Conservation (phyloP, 2,797 vertebrate genomes). For the Hemibagrus guttatus region DNA sequence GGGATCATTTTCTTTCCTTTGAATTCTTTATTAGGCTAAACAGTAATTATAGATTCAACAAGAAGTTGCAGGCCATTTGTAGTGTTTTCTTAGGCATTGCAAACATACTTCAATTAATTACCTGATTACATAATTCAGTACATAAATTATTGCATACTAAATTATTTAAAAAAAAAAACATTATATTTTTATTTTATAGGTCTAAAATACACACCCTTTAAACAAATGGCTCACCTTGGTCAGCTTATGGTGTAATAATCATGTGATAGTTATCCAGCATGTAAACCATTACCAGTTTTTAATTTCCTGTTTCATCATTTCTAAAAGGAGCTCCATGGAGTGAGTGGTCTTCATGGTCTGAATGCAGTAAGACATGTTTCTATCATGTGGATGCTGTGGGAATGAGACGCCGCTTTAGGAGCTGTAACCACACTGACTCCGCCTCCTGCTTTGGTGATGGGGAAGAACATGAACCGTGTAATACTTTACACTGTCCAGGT, state of each 20-base stretch:
- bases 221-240: not conserved
- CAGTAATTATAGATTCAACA: not conserved
- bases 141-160: too few relatives aligned
- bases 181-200: not conserved
- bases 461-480: slow-evolving; percentile 81
- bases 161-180: too few relatives aligned
- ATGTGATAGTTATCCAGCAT: not conserved
- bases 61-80: not conserved
- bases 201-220: not conserved
- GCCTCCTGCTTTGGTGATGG: slow-evolving; percentile 70
- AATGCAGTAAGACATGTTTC: slow-evolving; percentile 86
- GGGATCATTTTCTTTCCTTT: too few relatives aligned
- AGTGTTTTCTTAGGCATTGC: not conserved
- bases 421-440: slow-evolving; percentile 64
- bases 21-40: not conserved
- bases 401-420: slow-evolving; percentile 73
- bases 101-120: not conserved
- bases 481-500: slow-evolving; percentile 80
- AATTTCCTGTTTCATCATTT: slow-evolving; percentile 42
- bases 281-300: not conserved
- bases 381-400: slow-evolving; percentile 75
- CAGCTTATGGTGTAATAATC: not conserved
- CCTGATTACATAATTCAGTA: too few relatives aligned
- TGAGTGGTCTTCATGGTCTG: slow-evolving; percentile 82
- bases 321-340: slow-evolving; percentile 68